A percentile compares a stretch with the other conserved stretches of the same genome.
phyloP scores from a whole-genome alignment of 2,113 vertebrate species.

The Hystrix cristata region DNA sequence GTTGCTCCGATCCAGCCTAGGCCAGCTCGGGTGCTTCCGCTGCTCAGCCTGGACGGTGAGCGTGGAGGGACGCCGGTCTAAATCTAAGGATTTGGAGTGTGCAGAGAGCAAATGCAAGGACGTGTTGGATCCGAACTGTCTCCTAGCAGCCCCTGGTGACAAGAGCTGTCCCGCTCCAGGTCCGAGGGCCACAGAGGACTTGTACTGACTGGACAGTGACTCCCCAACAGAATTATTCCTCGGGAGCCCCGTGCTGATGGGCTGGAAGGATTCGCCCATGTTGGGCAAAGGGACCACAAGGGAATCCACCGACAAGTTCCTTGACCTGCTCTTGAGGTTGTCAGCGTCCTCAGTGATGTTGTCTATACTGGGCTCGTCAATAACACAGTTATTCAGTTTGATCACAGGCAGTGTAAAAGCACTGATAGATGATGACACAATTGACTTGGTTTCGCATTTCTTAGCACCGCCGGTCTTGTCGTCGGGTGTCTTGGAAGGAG shows the following conservation, averaged over 20 bases:
- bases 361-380: conserved; percentile 97
- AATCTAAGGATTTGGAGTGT: conserved; percentile 98
- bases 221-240: conserved; percentile 93
- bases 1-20: conserved; percentile 96
- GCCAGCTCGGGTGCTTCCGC: conserved; percentile 98
- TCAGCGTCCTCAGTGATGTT: conserved; percentile 95
- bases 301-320: conserved; percentile 94
- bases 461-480: conserved; percentile 88
- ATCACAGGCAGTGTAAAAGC: conserved; percentile 98
- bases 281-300: conserved; percentile 91
- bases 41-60: conserved; percentile 96
- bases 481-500: conserved; percentile 87
- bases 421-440: conserved; percentile 97
- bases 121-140: conserved; percentile 97
- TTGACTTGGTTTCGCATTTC: conserved; percentile 96
- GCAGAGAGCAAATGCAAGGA: conserved; percentile 95
- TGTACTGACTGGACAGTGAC: conserved; percentile 88
- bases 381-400: conserved; percentile 99
- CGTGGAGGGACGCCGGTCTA: conserved; percentile 92
- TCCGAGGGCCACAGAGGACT: conserved; percentile 88
- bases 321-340: conserved; percentile 84
- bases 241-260: conserved; percentile 83
- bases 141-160: conserved; percentile 94
- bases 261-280: conserved; percentile 91
- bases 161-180: conserved; percentile 93